Evolutionary conservation across 2,113 vertebrate species (phyloP).

Genomic region (Albula glossodonta): DNA sequence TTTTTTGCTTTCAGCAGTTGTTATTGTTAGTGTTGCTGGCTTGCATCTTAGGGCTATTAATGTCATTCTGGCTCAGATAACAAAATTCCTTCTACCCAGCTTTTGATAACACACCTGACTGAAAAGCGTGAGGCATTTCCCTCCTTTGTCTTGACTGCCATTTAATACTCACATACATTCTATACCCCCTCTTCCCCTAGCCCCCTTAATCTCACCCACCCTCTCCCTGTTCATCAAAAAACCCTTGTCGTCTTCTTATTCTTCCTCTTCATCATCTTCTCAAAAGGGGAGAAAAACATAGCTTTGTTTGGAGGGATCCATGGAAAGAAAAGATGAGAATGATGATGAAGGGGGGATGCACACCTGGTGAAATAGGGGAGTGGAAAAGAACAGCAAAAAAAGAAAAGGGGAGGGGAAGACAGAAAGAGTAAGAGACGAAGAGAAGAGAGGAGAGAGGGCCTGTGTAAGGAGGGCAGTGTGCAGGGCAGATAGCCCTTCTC

Average conservation of each 20-base stretch:
- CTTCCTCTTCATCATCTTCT: not conserved
- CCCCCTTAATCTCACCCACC: not conserved
- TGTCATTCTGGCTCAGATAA: not conserved
- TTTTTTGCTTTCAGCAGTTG: not conserved
- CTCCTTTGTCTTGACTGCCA: not conserved
- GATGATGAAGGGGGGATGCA: not conserved
- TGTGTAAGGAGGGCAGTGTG: not conserved
- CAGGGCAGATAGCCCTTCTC: not conserved
- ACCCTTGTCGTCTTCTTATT: not conserved
- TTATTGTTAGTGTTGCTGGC: not conserved
- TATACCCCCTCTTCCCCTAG: not conserved
- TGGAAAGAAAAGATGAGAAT: not conserved
- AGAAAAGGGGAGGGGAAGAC: not conserved
- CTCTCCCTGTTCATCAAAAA: not conserved
- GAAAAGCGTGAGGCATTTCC: not conserved
- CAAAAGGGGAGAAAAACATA: not conserved
- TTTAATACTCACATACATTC: not conserved
- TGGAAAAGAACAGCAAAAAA: not conserved
- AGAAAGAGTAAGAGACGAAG: not conserved
- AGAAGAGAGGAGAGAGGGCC: not conserved
- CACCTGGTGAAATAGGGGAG: not conserved
- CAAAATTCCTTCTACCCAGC: not conserved
- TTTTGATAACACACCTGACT: conserved; percentile 1
- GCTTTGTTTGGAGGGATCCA: not conserved
- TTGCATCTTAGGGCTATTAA: not conserved